Conservation (phyloP, 2,888 invertebrate species). For the Metellina segmentata region DNA sequence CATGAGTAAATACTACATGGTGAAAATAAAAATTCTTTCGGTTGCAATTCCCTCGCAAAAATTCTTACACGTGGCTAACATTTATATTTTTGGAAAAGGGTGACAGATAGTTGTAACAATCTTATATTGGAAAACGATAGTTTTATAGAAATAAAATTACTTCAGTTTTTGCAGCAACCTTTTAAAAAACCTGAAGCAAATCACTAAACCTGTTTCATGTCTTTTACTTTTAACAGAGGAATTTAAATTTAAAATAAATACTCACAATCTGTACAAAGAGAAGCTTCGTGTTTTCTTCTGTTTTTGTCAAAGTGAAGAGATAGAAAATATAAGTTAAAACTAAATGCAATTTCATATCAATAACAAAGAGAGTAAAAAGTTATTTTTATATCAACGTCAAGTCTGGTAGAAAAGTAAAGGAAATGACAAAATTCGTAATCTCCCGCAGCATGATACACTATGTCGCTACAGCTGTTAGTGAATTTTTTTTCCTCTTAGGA, state of each 20-base stretch:
- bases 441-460: not conserved
- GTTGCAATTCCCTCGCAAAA: no score
- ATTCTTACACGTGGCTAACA: no score
- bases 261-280: conserved; percentile 54
- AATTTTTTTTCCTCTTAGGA: not conserved
- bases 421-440: not conserved
- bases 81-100: not conserved
- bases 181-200: no score
- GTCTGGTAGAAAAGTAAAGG: not conserved
- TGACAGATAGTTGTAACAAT: not conserved
- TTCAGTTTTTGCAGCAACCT: not conserved
- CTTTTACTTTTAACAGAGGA: not conserved
- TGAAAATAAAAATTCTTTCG: no score
- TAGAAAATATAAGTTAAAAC: not conserved
- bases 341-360: not conserved
- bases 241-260: not conserved
- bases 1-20: no score
- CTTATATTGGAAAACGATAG: not conserved
- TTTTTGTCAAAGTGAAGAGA: not conserved
- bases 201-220: no score
- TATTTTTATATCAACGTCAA: not conserved
- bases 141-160: not conserved
- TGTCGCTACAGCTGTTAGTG: not conserved
- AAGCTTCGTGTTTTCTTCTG: conserved; percentile 23
- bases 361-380: not conserved